Evolutionary conservation across 2,888 invertebrate species (phyloP).

Genomic region (Yponomeuta evonymella): DNA sequence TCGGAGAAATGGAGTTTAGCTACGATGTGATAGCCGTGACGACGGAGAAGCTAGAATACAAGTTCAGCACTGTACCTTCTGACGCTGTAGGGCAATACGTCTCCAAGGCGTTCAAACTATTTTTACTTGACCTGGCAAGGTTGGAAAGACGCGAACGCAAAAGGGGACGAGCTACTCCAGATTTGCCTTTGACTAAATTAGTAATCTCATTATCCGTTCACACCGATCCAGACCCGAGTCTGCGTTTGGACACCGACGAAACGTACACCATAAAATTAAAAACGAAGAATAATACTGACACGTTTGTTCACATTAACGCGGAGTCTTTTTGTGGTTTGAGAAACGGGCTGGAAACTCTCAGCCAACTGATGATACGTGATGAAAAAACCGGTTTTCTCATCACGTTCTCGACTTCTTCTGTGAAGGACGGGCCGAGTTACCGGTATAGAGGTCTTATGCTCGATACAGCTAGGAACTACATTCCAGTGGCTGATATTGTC

Average conservation of each 20-base stretch:
- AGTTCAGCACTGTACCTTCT: constrained; percentile 53
- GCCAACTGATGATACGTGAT: constrained; percentile 85
- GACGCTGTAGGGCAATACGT: constrained; percentile 41
- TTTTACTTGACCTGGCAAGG: constrained; percentile 62
- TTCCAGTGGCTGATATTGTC: constrained; percentile 82
- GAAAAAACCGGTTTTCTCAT: constrained; percentile 78
- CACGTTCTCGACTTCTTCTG: constrained; percentile 75
- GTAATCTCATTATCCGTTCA: constrained; percentile 68
- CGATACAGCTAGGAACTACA: constrained; percentile 92
- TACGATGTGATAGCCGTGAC: constrained; percentile 74
- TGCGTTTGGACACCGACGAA: constrained; percentile 82
- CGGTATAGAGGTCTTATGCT: constrained; percentile 90
- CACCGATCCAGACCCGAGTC: constrained; percentile 69
- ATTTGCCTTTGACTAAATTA: constrained; percentile 24
- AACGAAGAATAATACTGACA: constrained; percentile 33
- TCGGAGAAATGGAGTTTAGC: constrained; percentile 78
- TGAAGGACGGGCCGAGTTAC: constrained; percentile 85
- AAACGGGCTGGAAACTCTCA: constrained; percentile 84
- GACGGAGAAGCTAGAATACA: constrained; percentile 70
- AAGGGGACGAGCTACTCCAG: constrained; percentile 23
- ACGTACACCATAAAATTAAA: constrained; percentile 79
- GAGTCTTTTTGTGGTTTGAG: constrained; percentile 84
- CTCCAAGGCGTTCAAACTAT: constrained; percentile 65
- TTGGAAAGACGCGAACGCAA: constrained; percentile 55
- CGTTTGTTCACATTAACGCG: constrained; percentile 70